These are phyloP conservation scores for Drepana arcuata DNA, from an alignment of 1,140 invertebrate genomes.

Conservation along the genomic window DNA sequence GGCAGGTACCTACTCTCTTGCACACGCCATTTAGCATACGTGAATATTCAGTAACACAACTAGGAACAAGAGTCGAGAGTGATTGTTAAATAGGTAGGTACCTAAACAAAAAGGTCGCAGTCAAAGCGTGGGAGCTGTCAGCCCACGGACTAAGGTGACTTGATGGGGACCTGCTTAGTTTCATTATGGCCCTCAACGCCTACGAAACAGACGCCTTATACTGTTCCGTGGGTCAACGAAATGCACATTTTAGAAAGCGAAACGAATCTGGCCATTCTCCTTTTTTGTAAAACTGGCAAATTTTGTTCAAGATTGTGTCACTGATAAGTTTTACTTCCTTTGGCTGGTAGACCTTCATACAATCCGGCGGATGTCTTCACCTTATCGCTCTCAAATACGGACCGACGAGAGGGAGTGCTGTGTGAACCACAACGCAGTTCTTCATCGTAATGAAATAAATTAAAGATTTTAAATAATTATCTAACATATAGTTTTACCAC, in stretches of 20 bases:
- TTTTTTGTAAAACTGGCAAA: too few relatives aligned
- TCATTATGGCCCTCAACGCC: conserved; percentile 32
- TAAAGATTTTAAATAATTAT: too few relatives aligned
- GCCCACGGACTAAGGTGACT: conserved; percentile 37
- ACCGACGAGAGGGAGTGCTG: conserved; percentile 36
- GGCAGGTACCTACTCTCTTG: too few relatives aligned
- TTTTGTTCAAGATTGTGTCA: too few relatives aligned
- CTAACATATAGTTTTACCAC: too few relatives aligned
- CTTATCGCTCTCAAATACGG: conserved; percentile 44
- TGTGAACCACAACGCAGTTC: too few relatives aligned
- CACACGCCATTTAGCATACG: conserved; percentile 26
- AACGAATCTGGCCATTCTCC: too few relatives aligned
- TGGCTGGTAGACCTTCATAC: conserved; percentile 22
- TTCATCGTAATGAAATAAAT: too few relatives aligned
- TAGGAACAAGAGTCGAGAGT: conserved; percentile 19
- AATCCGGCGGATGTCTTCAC: conserved; percentile 43
- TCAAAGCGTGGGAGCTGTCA: conserved; percentile 38
- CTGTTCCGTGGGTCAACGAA: conserved; percentile 3
- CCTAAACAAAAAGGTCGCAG: conserved; percentile 36
- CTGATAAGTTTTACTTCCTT: too few relatives aligned
- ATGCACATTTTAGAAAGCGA: conserved; percentile 2
- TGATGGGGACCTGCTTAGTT: conserved; percentile 30
- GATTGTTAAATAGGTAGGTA: conserved; percentile 23
- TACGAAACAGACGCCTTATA: conserved; percentile 12
- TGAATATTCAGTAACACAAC: conserved; percentile 38